A percentile compares a stretch with the other conserved stretches of the same genome.
These are phyloP conservation scores for Eulemur macaco DNA, from an alignment of 2,113 vertebrate species.

Conservation along the genomic window DNA sequence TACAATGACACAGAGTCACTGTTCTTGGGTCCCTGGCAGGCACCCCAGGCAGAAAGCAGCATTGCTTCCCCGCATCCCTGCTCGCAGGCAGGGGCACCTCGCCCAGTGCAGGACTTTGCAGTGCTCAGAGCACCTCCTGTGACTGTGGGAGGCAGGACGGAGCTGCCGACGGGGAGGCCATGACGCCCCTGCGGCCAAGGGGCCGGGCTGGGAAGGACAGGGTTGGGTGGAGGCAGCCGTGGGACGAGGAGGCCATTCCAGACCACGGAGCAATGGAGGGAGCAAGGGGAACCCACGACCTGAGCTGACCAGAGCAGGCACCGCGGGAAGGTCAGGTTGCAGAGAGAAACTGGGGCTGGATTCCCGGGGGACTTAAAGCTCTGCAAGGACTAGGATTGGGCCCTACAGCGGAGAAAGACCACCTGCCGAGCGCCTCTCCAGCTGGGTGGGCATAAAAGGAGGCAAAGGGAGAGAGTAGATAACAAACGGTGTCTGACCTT, in stretches of 20 bases:
- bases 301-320: background rate
- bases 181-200: background rate
- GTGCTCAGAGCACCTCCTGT: background rate
- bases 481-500: background rate
- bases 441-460: background rate
- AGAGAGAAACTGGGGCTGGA: no score
- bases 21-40: background rate
- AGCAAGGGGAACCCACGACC: background rate
- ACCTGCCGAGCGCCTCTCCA: background rate
- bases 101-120: rapidly evolving
- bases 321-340: background rate
- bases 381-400: background rate
- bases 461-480: background rate
- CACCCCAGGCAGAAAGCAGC: background rate
- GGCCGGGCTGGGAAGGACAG: background rate
- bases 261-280: background rate
- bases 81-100: background rate
- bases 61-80: background rate
- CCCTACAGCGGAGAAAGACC: no score
- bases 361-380: background rate
- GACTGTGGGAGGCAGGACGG: rapidly evolving
- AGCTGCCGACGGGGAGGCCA: rapidly evolving
- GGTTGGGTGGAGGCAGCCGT: background rate
- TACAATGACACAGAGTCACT: background rate
- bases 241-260: background rate